Percentiles rank a stretch among this genome's conserved stretches.
Evolutionary conservation across 2,113 vertebrate species (phyloP).

Genomic region (Hippopotamus amphibius): DNA sequence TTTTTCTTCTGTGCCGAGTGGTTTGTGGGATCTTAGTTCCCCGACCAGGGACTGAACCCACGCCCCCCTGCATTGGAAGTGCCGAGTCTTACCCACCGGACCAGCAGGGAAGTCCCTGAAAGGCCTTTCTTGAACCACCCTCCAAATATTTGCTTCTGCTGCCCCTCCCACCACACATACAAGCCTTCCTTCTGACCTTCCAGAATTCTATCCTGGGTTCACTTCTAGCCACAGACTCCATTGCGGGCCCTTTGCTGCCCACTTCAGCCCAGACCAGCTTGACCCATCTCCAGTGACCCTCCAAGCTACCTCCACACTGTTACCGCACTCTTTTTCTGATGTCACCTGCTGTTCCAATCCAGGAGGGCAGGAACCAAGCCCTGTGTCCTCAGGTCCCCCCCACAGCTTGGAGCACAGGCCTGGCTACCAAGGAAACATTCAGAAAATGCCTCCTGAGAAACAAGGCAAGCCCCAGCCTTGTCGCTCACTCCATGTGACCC

Average conservation of each 20-base stretch:
- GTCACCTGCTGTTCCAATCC: neutral
- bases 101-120: neutral
- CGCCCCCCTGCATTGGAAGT: neutral
- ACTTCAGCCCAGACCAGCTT: neutral
- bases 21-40: neutral
- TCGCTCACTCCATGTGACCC: neutral
- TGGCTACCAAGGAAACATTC: neutral
- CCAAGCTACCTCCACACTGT: accelerated
- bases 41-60: neutral
- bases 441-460: neutral
- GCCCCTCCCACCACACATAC: too few species aligned
- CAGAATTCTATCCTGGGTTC: neutral
- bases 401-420: neutral
- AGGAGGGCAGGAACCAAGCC: neutral
- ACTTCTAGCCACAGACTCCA: neutral
- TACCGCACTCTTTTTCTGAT: too few species aligned
- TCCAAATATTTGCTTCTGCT: neutral
- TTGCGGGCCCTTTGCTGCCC: neutral
- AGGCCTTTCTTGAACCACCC: accelerated
- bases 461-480: accelerated
- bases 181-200: neutral
- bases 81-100: neutral
- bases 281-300: accelerated
- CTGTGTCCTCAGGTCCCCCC: neutral
- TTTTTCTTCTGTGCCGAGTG: accelerated